Base-by-base conservation (phyloP, 2,888 invertebrate species). In the Erebia epiphron region DNA sequence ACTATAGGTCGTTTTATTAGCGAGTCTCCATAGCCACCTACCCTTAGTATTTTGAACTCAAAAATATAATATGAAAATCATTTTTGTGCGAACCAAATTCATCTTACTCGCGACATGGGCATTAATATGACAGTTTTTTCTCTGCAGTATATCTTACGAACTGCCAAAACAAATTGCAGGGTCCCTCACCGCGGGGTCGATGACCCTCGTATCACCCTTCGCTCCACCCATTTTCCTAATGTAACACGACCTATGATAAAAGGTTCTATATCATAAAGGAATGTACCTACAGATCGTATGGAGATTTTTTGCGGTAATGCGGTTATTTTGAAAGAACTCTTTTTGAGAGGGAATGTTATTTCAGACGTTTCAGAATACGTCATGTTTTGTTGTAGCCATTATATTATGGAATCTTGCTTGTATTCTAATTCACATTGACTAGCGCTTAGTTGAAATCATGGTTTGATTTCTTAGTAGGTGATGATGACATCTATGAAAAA, bases 161-260 rank as follows among this genome's bases (percentile, higher is more conserved):
- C 70, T 74, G 72, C 70, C 69, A 68, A 68, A 72, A 72, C 71
- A 69, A 73, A 73, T 73, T 69, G 71, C 64, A 69, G 65, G 66
- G 64, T 58, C 67, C 60, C 70, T 73, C 69, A 60, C 69, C 60
- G 68, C 72, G 66, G 70, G 76, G 73, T 73, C 75, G 70, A 76
- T 70, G 73, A 72, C 75, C 73, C 57, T 69, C 75, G 69, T 73
- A 67, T 73, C 72, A 72, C 73, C 75, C 72, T 72, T 70, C 71
- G 69, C 74, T 63, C 70, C 71, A 71, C 75, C 65, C 73, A 76
- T 74, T 75, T 75, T 73, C 75, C 76, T 76, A 76, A 76, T 76
- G 76, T 76, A 75, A 73, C 73, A 68, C 75, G 75, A 74, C 75
- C 73, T 76, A 71, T 73, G 76, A 76, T 76, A 76, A 76, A 75